Evolutionary conservation across 2,888 invertebrate genomes (phyloP), one percentile per base, ranked within the genome.

Genomic region (Barypeithes pellucidus): DNA sequence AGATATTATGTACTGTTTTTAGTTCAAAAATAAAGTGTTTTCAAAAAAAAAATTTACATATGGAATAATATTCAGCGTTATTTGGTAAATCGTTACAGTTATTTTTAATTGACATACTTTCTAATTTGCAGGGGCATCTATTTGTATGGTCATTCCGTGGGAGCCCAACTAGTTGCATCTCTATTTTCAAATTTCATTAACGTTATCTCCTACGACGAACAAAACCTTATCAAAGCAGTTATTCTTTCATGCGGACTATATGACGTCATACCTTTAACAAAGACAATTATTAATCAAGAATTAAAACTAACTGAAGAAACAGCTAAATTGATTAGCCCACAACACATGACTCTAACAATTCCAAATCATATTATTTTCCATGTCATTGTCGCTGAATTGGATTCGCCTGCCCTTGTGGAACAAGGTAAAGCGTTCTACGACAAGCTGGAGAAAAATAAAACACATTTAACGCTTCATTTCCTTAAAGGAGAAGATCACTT

Each of bases 71-170:
- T n/a, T n/a, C n/a, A n/a, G n/a, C n/a, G n/a, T n/a, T n/a, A n/a
- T n/a, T n/a, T n/a, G n/a, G n/a, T n/a, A 33, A 33, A 33, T 33
- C 5, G 8, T 33, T 8, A 8, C 33, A 8, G 33, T 33, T 33
- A 33, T 33, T 33, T 33, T 33, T n/a, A n/a, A n/a, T n/a, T n/a
- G n/a, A n/a, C n/a, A n/a, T n/a, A n/a, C n/a, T n/a, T n/a, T n/a
- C n/a, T n/a, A 16, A 29, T 39, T 88, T 87, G 52, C 85, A 94
- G 93, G 77, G 89, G 89, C 3, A 89, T 96, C 20, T 91, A 91
- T 83, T 88, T 95, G 62, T 91, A 91, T 67, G 97, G 96, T 0
- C 95, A 96, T 84, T 96, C 95, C 8, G 95, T 94, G 0, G 97
- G 96, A 0, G 96, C 92, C 0, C 95, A 96, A 83, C 87, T 97